A percentile compares a stretch with the other conserved stretches of the same genome.
Conservation (phyloP, 1,140 invertebrate genomes). For the Meloidogyne floridensis region DNA sequence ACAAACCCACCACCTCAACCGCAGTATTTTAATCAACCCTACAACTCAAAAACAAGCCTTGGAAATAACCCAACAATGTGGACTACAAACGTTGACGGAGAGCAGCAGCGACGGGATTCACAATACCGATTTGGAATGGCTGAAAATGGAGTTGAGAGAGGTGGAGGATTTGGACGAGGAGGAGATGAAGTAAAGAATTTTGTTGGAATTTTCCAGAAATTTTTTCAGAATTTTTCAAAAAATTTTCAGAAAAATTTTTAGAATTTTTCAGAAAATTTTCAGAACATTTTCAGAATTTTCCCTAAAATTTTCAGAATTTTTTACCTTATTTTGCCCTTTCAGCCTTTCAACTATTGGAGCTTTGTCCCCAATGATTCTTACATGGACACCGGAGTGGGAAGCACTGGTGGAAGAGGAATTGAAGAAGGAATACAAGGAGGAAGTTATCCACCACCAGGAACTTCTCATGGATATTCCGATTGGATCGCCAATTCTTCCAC, state of each 20-base stretch:
- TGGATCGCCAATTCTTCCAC: background rate
- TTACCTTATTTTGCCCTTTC: background rate
- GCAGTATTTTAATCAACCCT: background rate
- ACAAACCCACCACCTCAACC: background rate
- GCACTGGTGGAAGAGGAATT: conserved; percentile 3
- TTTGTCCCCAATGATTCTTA: background rate
- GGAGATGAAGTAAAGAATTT: background rate
- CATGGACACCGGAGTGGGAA: conserved; percentile 20
- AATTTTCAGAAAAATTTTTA: background rate
- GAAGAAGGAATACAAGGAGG: conserved; percentile 20
- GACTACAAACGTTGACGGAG: background rate
- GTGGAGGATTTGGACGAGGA: background rate
- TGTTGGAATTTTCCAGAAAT: too few species aligned
- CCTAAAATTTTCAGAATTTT: background rate
- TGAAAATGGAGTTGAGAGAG: background rate
- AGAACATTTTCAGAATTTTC: too few species aligned
- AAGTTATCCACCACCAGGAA: background rate
- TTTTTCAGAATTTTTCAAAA: too few species aligned
- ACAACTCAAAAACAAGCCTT: background rate
- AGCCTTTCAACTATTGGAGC: background rate
- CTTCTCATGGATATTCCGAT: background rate
- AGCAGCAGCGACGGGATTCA: background rate
- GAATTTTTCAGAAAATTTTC: too few species aligned
- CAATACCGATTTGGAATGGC: background rate
- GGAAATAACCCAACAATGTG: background rate